Evolutionary conservation across 2,113 vertebrate genomes (phyloP), one percentile per base, ranked within the genome.

Genomic region (Solenodon paradoxus): DNA sequence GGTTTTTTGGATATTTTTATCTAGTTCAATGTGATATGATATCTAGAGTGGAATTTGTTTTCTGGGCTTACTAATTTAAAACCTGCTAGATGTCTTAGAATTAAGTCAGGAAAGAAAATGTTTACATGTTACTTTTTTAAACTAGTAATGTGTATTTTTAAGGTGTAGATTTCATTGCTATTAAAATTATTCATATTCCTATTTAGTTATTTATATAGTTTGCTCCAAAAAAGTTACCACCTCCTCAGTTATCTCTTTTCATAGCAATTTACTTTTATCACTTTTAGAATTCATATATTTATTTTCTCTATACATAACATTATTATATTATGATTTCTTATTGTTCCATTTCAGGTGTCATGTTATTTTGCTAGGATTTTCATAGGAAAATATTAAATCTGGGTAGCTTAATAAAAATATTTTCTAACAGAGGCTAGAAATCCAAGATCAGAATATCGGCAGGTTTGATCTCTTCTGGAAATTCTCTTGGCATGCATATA

Each of bases 181-280:
- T 88, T 89, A 93, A 79, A 92, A 53, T 69, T 71, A 75, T 90
- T 64, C 64, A 57, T 80, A n/a, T 63, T 84, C 32, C 30, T 87
- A 45, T 72, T 64, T 89, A 92, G n/a, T 71, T 42, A 81, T 40
- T 91, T 94, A 93, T 26, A 42, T 90, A 91, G 24, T 80, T 87
- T 88, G 53, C 24, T 79, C 16, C 90, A 26, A 88, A 91, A 92
- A 93, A 74, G 69, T 69, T 91, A 10, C 81, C 22, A 45, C 83
- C 85, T 71, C 20, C 28, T 87, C 85, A 59, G 11, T 84, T 95
- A 79, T 51, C 47, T 13, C n/a, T 88, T 15, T 49, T 71, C 55
- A 89, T 68, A 55, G 51, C 69, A 92, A n/a, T n/a, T 89, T 69
- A 84, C 32, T 10, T 84, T 84, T 17, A 78, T 40, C 24, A 15